Evolutionary conservation across 2,888 invertebrate genomes (phyloP), one percentile per base, ranked within the genome.

Genomic region (Limenitis camilla): DNA sequence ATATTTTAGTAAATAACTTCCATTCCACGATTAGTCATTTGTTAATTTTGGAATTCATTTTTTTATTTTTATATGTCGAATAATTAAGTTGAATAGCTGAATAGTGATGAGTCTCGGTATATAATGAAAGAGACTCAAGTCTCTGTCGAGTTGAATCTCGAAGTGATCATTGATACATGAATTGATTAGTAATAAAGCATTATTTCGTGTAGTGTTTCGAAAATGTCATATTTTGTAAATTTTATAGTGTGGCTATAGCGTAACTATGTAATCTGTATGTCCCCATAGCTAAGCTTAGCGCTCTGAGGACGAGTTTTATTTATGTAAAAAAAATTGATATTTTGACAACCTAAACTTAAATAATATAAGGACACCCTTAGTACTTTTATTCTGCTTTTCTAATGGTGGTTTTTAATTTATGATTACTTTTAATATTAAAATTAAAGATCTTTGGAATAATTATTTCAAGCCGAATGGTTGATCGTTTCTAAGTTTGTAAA

Each of bases 151-250:
- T 49, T 47, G 66, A 66, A 70, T 74, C 70, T 68, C 68, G 55
- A 71, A 66, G 79, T 81, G 81, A 81, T 80, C 71, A 71, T 71
- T 71, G 64, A 75, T 67, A 69, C 79, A 81, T 71, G 86, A 87
- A 86, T 87, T 85, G 86, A 87, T 79, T 86, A 86, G 84, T 74
- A 68, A 76, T 71, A 68, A 77, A 74, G 67, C 76, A 83, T 84
- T 80, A 83, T 82, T 82, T 85, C 82, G 72, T 78, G 82, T 86
- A 85, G 85, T 80, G 72, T 83, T 77, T 82, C 86, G 76, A 78
- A 84, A 81, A 87, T 84, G 86, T 87, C 85, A 87, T 87, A 87
- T 87, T 87, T 87, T 87, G 86, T 87, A 87, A 86, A 87, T 86
- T 87, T 86, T 87, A 86, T 87, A 86, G 85, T 79, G 76, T 85